phyloP scores from a whole-genome alignment of 2,888 invertebrate species.

The Mayetiola destructor region DNA sequence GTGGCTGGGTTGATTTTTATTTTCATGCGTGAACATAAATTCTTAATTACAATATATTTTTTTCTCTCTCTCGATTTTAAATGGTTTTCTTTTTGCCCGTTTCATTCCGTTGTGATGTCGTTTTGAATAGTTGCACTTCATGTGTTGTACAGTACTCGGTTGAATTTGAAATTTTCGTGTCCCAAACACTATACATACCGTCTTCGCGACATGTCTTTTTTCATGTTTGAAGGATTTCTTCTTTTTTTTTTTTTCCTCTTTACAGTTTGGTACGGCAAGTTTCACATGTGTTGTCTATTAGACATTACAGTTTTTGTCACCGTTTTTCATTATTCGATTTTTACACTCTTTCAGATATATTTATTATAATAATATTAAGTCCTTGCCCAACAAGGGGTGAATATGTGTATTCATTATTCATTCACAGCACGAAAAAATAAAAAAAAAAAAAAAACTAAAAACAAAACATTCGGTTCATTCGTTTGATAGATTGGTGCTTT shows the following conservation, averaged over 20 bases:
- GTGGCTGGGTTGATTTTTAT: not conserved
- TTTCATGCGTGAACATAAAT: conserved; percentile 13
- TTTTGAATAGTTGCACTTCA: no score
- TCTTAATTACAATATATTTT: conserved; percentile 11
- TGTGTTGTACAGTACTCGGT: no score
- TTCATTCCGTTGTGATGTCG: no score
- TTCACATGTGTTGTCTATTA: conserved; percentile 12
- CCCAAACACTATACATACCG: not conserved
- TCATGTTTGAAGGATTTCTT: no score
- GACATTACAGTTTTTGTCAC: conserved; percentile 3
- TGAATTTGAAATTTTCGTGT: no score
- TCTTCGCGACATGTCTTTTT: not conserved
- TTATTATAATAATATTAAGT: no score
- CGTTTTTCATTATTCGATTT: conserved; percentile 13
- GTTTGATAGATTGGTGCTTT: no score
- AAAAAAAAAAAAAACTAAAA: not conserved
- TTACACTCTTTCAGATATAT: not conserved
- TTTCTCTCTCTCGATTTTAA: not conserved
- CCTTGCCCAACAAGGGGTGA: conserved; percentile 4
- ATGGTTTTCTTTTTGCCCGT: not conserved
- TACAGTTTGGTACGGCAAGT: not conserved
- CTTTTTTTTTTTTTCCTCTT: not conserved
- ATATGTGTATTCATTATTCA: no score
- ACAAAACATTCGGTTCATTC: not conserved
- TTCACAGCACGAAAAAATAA: conserved; percentile 1